phyloP scores from a whole-genome alignment of 2,113 vertebrate genomes.

The Cavia aperea region DNA sequence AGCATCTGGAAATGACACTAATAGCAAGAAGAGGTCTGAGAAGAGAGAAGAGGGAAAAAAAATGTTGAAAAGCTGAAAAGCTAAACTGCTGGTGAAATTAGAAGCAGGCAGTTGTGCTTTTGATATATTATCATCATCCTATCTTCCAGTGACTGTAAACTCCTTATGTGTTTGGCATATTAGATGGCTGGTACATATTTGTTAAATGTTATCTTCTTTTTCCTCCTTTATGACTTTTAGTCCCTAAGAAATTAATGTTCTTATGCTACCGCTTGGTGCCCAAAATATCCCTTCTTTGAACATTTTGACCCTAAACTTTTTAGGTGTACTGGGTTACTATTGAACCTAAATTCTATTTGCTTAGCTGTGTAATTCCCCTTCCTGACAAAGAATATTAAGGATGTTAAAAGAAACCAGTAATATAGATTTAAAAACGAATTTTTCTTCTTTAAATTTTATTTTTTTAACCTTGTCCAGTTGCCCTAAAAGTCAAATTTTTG shows the following conservation, averaged over 20 bases:
- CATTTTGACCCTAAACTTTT: neutral
- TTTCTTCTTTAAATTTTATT: neutral
- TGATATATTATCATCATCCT: neutral
- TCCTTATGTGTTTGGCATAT: neutral
- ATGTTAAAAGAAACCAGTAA: neutral
- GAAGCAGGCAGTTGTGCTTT: neutral
- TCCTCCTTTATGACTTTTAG: neutral
- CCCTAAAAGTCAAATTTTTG: neutral
- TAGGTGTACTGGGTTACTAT: neutral
- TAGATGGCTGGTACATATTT: neutral
- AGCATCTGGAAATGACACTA: neutral
- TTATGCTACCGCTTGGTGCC: conserved; percentile 38
- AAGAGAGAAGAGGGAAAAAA: neutral
- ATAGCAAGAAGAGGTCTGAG: neutral
- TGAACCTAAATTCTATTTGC: neutral
- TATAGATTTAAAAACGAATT: neutral
- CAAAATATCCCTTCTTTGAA: neutral
- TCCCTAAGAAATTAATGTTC: neutral
- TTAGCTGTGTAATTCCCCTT: neutral
- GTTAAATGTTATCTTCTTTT: neutral
- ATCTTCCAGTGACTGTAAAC: neutral
- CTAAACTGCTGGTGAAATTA: neutral
- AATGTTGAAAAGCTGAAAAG: neutral
- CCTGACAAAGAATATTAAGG: neutral
- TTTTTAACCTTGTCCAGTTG: neutral